Base-by-base conservation (phyloP, 2,888 invertebrate genomes). In the Sepioteuthis lessoniana region DNA sequence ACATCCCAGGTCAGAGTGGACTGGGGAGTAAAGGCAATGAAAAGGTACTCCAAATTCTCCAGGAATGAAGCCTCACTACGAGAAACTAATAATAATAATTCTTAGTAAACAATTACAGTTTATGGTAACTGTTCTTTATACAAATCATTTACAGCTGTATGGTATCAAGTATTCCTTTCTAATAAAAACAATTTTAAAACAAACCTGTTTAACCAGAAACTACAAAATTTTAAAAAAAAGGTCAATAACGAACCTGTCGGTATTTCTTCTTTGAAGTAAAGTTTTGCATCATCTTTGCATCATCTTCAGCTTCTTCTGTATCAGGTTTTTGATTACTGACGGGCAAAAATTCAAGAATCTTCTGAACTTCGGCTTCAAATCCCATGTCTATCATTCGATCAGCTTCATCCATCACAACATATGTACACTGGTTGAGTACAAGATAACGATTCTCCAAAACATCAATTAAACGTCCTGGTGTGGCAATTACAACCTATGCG, bases 321-420 rank as follows among this genome's bases (percentile, higher is more conserved):
- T 99, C 99, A 0, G 99, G 99, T 97, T 99, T 99, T 94, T 99
- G 98, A 97, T 99, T 99, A 0, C 99, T 98, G 0, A 99, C 99
- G 0, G 99, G 99, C 98, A 99, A 99, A 97, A 98, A 99, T 96
- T 99, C 99, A 60, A 99, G 98, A 97, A 99, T 99, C 97, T 99
- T 99, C 96, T 99, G 99, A 0, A 99, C 99, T 95, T 98, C 97
- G 91, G 99, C 99, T 97, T 99, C 99, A 97, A 99, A 99, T 97
- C 99, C 99, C 99, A 99, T 99, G 98, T 99, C 99, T 97, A 99
- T 99, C 99, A 99, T 99, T 97, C 99, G 98, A 98, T 99, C 99
- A 60, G 99, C 99, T 98, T 98, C 98, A 95, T 98, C 98, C 95
- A 98, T 97, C 94, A 98, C 99, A 94, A 99, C 99, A 97, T 99